phyloP scores from a whole-genome alignment of 2,888 invertebrate species.

The Criorhina ranunculi region DNA sequence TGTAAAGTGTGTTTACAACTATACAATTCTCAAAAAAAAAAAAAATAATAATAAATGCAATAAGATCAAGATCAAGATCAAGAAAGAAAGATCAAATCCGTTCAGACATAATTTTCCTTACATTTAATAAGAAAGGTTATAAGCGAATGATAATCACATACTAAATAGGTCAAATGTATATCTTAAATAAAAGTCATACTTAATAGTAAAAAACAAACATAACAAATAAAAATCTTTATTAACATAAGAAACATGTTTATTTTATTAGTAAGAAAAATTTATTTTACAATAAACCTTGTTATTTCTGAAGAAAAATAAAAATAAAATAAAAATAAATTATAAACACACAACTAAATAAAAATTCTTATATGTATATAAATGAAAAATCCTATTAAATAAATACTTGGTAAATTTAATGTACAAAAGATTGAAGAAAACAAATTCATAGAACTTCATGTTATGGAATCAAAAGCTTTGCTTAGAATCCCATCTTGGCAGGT shows the following conservation, averaged over 20 bases:
- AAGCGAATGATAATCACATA: no score
- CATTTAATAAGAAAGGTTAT: no score
- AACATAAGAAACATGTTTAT: background rate
- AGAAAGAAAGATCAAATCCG: no score
- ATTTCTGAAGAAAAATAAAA: constrained; percentile 5
- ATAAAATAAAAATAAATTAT: constrained; percentile 36
- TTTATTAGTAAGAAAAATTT: constrained; percentile 28
- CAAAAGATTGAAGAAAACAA: constrained; percentile 40
- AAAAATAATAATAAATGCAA: no score
- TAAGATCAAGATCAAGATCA: no score
- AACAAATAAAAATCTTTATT: constrained; percentile 8
- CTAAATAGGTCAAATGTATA: no score
- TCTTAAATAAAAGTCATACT: no score
- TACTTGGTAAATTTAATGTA: constrained; percentile 46
- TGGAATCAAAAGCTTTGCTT: constrained; percentile 29
- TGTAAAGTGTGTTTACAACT: no score
- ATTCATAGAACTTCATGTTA: constrained; percentile 24
- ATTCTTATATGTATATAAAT: constrained; percentile 14
- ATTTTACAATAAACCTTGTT: constrained; percentile 36
- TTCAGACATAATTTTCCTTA: no score
- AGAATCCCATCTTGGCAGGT: constrained; percentile 83
- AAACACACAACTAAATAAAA: constrained; percentile 23
- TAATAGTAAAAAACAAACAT: background rate
- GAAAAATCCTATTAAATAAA: constrained; percentile 29
- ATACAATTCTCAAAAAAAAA: no score